Base-by-base conservation (phyloP, 2,888 invertebrate genomes). In the Palloptera scutellata region DNA sequence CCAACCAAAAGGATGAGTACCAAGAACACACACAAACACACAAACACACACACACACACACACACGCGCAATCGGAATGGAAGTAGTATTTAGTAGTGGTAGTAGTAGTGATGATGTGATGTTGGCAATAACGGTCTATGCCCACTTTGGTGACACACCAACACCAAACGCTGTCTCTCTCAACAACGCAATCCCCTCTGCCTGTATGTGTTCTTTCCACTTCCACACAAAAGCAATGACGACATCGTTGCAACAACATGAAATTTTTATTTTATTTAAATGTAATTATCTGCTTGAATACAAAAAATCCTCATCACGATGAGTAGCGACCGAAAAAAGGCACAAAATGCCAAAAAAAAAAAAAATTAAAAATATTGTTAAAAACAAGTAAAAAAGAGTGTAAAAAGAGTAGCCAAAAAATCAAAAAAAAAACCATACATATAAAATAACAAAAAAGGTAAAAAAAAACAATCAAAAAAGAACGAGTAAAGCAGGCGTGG, bases 241-340 rank as follows among this genome's bases (percentile, higher is more conserved):
- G 15, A 52, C 59, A 52, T 55, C 54, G 54, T 48, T 67, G 68
- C 68, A 71, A 51, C 66, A 72, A 71, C 75, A 82, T 83, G 76
- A 81, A 83, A 82, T 80, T 83, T 83, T 83, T 81, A 83, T 83
- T 82, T 83, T 83, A 83, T 83, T 83, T 83, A 83, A 83, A 83
- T 83, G 83, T 83, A 83, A 83, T 83, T 83, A 83, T 83, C 83
- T 83, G 80, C 78, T 79, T 78, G 79, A 80, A 78, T 78, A 83
- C 76, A 78, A 75, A 76, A 81, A 81, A 71, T 77, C 73, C 76
- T 79, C 80, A 77, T 79, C 79, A 76, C 76, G 78, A 78, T 73
- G 76, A 78, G 76, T 75, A 71, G 69, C 69, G 55, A 66, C 69
- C 61, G 55, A 45, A 69, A 65, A 72, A 68, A 72, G 20, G 19